Base-by-base conservation (phyloP, 2,888 invertebrate species). In the Philopedon plagiatum region DNA sequence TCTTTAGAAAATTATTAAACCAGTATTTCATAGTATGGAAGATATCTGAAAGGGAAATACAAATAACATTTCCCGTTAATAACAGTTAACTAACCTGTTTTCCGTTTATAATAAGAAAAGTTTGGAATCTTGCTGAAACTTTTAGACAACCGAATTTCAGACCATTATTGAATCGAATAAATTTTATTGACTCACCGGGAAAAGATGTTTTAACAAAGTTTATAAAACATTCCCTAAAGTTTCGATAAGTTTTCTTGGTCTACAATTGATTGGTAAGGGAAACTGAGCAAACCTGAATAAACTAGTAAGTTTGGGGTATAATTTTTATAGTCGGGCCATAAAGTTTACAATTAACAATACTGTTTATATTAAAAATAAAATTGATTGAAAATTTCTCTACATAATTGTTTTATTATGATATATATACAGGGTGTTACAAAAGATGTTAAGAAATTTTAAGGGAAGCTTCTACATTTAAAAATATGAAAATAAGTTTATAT, bases 131-230 rank as follows among this genome's bases (percentile, higher is more conserved):
- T 46, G 5, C 15, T 11, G 21, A 63, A 46, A 54, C 54, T 64
- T 39, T 49, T 18, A 63, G 46, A 64, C 64, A 64, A 39, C 23
- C 26, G 54, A 54, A 64, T 37, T 64, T 56, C 56, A 15, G 19
- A 21, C 56, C 19, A 29, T 56, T 65, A 65, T 65, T 56, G 65
- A 57, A 65, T 65, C 65, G 44, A 65, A 65, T 65, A 65, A 65
- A 65, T 57, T 65, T 65, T 57, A 65, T 65, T 65, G 57, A 56
- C 56, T 54, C 57, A 41, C 57, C 41, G 54, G 19, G 29, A 57
- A 39, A 51, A 41, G 29, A 56, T 57, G 65, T 65, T 65, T 65
- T 56, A 51, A 44, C 57, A 44, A 65, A 65, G 21, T 65, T 54
- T 54, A 13, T 54, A 29, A 32, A 41, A 29, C 15, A 54, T 54